Evolutionary conservation across 2,113 vertebrate genomes (phyloP).

Genomic region (Rafetus swinhoei): DNA sequence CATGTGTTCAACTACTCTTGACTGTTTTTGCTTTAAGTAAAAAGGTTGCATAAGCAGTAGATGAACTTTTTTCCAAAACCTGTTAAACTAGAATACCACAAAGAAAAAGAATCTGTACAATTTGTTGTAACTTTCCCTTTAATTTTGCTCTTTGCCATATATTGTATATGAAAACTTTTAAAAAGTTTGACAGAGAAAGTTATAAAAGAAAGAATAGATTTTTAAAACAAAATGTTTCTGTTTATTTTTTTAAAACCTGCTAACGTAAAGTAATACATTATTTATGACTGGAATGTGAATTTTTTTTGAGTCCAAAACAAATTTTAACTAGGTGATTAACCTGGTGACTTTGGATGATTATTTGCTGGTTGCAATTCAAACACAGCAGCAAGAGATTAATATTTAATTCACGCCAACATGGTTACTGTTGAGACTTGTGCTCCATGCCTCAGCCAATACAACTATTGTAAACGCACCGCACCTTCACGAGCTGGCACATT

Average conservation of each 20-base stretch:
- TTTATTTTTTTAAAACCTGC: conserved; percentile 45
- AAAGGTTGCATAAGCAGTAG: background rate
- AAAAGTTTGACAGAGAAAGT: background rate
- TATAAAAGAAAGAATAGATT: conserved; percentile 46
- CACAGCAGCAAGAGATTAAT: conserved; percentile 59
- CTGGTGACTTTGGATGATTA: conserved; percentile 44
- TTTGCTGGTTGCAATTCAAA: conserved; percentile 51
- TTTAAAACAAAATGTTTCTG: conserved; percentile 31
- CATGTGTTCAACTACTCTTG: background rate
- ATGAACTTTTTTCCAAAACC: conserved; percentile 17
- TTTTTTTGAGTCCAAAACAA: conserved; percentile 58
- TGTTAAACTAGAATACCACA: background rate
- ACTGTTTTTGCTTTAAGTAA: fast-evolving
- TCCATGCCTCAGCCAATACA: conserved; percentile 22
- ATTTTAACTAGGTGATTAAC: conserved; percentile 68
- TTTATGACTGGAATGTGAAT: conserved; percentile 47
- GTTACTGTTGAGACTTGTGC: conserved; percentile 52
- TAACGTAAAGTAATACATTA: conserved; percentile 53
- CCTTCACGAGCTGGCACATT: background rate
- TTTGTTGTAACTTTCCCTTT: background rate
- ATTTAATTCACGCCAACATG: conserved; percentile 51
- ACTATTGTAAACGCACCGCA: background rate
- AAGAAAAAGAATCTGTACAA: background rate
- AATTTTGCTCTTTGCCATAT: background rate
- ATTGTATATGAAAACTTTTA: background rate